These are phyloP conservation scores for Drosophila mimetica DNA, from an alignment of 2,888 invertebrate genomes.

Conservation along the genomic window DNA sequence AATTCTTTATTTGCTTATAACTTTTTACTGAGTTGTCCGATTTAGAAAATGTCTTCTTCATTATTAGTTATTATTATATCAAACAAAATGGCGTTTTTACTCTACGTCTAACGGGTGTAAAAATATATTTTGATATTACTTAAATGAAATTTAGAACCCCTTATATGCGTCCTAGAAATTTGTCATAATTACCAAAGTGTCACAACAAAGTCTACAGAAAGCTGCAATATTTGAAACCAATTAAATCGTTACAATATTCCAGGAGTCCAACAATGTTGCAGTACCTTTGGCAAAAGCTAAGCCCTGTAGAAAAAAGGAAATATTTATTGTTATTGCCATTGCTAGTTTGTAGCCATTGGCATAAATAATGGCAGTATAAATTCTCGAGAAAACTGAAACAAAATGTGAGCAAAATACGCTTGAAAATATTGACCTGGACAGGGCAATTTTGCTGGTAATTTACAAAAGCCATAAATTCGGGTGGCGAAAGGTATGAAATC, in stretches of 20 bases:
- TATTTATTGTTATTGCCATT: slow-evolving; percentile 42
- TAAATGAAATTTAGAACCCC: no score
- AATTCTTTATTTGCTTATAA: no score
- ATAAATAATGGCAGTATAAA: slow-evolving; percentile 37
- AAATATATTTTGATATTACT: no score
- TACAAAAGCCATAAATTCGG: slow-evolving; percentile 35
- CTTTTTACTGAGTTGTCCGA: no score
- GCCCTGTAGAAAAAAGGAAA: not conserved
- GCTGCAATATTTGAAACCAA: slow-evolving; percentile 9
- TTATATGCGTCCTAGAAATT: no score
- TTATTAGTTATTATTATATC: no score
- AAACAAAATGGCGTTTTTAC: no score
- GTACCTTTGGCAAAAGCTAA: not conserved
- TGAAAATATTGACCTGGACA: slow-evolving; percentile 3
- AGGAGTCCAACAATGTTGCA: not conserved
- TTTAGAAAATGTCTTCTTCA: no score
- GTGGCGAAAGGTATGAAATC: slow-evolving; percentile 8
- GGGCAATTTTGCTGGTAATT: slow-evolving; percentile 22
- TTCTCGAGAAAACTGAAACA: slow-evolving; percentile 13
- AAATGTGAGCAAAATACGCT: slow-evolving; percentile 14
- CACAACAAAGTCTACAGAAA: no score
- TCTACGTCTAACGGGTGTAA: no score
- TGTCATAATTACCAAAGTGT: no score
- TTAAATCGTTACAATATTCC: not conserved
- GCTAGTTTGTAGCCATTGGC: slow-evolving; percentile 6